Percentiles rank a stretch among this genome's conserved stretches.
phyloP scores from a whole-genome alignment of 2,888 invertebrate genomes.

The Xylocampa areola region DNA sequence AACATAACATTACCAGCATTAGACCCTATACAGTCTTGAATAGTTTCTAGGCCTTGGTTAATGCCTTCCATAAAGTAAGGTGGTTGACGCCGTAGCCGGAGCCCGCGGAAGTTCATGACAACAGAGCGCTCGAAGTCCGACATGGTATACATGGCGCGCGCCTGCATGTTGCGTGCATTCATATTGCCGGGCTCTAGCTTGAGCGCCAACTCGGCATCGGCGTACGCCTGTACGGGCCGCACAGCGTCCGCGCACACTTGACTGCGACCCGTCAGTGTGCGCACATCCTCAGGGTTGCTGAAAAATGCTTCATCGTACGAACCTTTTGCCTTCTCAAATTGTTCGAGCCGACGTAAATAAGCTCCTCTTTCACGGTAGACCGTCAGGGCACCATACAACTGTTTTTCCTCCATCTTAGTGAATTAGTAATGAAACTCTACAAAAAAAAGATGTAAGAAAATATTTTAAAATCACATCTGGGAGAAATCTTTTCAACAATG shows the following conservation, averaged over 20 bases:
- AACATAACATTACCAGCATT: constrained; percentile 84
- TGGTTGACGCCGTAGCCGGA: constrained; percentile 76
- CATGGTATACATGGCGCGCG: constrained; percentile 85
- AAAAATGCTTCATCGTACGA: constrained; percentile 83
- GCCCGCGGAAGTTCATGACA: constrained; percentile 83
- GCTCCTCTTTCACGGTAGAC: constrained; percentile 85
- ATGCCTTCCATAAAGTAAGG: constrained; percentile 86
- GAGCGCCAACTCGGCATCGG: constrained; percentile 83
- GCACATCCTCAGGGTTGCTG: constrained; percentile 76
- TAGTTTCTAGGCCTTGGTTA: constrained; percentile 83
- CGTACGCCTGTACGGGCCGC: constrained; percentile 80
- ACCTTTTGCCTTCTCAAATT: constrained; percentile 83
- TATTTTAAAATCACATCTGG: constrained; percentile 16
- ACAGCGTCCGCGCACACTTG: constrained; percentile 84
- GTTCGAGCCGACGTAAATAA: constrained; percentile 81
- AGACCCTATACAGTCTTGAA: constrained; percentile 84
- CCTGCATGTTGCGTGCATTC: constrained; percentile 84
- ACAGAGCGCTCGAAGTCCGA: constrained; percentile 84
- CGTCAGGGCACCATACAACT: constrained; percentile 78
- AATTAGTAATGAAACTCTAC: constrained; percentile 30
- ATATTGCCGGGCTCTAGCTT: constrained; percentile 81
- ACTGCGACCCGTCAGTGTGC: constrained; percentile 80
- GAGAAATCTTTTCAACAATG: too few species aligned
- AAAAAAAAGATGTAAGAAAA: constrained; percentile 44
- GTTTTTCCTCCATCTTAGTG: constrained; percentile 80